Evolutionary conservation across 2,113 vertebrate genomes (phyloP).

Genomic region (Mobula birostris): DNA sequence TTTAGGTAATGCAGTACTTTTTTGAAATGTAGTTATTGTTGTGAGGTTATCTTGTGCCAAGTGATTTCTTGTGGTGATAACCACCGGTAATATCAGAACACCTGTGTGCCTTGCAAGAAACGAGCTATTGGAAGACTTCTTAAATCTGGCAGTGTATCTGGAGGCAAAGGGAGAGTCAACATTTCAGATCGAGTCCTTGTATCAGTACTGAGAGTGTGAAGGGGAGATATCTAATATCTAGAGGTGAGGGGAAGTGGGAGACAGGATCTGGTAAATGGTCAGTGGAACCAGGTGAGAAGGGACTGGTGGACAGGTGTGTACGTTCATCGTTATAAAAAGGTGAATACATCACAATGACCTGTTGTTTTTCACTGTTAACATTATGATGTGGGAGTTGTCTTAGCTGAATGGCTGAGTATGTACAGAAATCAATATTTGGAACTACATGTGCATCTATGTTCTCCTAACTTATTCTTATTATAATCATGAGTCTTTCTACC

Average conservation of each 20-base stretch:
- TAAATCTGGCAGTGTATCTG: too few relatives aligned
- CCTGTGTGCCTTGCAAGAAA: not conserved
- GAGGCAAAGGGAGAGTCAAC: too few relatives aligned
- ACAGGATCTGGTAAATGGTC: too few relatives aligned
- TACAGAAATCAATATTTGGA: not conserved
- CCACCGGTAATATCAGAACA: not conserved
- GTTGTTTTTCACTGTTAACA: conserved; percentile 20
- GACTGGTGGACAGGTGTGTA: too few relatives aligned
- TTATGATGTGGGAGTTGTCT: not conserved
- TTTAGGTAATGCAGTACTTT: not conserved
- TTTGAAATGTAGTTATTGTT: not conserved
- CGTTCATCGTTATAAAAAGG: not conserved
- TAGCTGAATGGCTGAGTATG: not conserved
- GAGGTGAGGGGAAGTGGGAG: too few relatives aligned
- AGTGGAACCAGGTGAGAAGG: too few relatives aligned
- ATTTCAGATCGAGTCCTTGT: too few relatives aligned
- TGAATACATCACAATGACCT: not conserved
- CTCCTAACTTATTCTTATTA: not conserved
- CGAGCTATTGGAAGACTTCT: too few relatives aligned
- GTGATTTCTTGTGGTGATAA: not conserved
- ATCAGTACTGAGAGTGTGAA: too few relatives aligned
- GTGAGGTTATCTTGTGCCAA: not conserved
- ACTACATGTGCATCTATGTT: not conserved
- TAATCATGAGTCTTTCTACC: not conserved
- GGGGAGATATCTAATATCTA: too few relatives aligned